Base-by-base conservation (phyloP, 1,140 invertebrate species). In the Papilio polyxenes region DNA sequence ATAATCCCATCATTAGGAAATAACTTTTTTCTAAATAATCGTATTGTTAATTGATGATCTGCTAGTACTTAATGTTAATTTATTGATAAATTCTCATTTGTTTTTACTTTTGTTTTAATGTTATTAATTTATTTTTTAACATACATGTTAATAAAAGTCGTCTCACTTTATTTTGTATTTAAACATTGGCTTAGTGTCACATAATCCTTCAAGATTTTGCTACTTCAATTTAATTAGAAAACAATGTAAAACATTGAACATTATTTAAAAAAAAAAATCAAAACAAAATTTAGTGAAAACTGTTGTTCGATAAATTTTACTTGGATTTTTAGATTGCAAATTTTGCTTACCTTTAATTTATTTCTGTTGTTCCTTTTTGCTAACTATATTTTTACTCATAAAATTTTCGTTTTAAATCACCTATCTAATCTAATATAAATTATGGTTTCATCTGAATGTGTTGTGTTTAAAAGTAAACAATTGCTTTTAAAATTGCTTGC, bases 1-100 rank as follows among this genome's bases (percentile, higher is more conserved):
- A 80, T 79, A 37, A 69, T 80, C 59, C 59, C 37, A 48, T n/a
- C 78, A 69, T 80, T 65, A 80, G 59, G 40, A 20, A 48, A 65
- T 20, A 80, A 80, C 40, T 49, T 7, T 48, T 79, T 65, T 48
- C 51, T 78, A 62, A 62, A 44, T 53, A 59, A 44, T 37, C 53
- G 51, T 78, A 78, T 78, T 62, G 15, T 78, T 10, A 17, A 37
- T 40, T 23, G 76, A 53, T 59, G 6, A 48, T 37, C 13, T 74
- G 40, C 23, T 31, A 31, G 23, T 31, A 13, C 9, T 44, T 53
- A 53, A 17, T 17, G 49, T 51, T 11, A 11, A 53, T 53, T 4
- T 53, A 7, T 5, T 53, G 51, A 1, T 17, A 6, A 53, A 17
- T 6, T 53, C 6, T 17, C 15, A 53, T 53, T 53, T 44, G 3